Percentiles rank a stretch among this genome's conserved stretches.
These are phyloP conservation scores for Luidia sarsii DNA, from an alignment of 53 echinoderm and acorn worm species.

Conservation along the genomic window DNA sequence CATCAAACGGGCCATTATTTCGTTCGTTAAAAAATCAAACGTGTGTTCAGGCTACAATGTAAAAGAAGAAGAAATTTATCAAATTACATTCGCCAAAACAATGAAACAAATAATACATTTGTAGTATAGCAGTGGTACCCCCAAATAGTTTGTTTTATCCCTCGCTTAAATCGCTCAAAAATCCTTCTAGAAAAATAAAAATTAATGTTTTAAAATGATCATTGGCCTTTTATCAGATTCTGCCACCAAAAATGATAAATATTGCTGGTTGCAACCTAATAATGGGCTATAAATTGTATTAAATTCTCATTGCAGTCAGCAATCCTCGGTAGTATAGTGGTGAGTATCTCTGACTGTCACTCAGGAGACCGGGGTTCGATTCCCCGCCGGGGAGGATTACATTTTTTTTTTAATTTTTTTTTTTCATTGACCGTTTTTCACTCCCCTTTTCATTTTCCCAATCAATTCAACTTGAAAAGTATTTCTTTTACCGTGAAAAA, in stretches of 20 bases:
- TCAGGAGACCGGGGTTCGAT: no score
- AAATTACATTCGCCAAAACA: background rate
- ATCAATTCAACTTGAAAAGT: no score
- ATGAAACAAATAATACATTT: background rate
- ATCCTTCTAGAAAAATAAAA: background rate
- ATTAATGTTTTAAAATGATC: no score
- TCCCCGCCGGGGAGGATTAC: constrained; percentile 53
- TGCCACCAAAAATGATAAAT: no score
- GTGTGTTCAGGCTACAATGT: no score
- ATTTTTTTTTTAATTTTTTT: constrained; percentile 3
- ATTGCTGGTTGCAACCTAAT: background rate
- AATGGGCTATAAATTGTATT: background rate
- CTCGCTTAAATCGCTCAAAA: background rate
- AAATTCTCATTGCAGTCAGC: constrained; percentile 8
- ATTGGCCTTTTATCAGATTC: no score
- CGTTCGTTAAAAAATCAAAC: background rate
- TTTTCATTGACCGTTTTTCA: background rate
- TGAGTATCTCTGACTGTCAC: no score
- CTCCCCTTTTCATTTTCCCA: background rate
- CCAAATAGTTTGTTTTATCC: background rate
- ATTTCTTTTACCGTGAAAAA: no score
- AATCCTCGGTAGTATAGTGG: no score
- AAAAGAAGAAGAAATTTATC: background rate
- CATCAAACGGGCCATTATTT: background rate
- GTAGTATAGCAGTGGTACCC: background rate